Conservation (phyloP, 2,797 vertebrate genomes). For the Gambelia wislizenii region DNA sequence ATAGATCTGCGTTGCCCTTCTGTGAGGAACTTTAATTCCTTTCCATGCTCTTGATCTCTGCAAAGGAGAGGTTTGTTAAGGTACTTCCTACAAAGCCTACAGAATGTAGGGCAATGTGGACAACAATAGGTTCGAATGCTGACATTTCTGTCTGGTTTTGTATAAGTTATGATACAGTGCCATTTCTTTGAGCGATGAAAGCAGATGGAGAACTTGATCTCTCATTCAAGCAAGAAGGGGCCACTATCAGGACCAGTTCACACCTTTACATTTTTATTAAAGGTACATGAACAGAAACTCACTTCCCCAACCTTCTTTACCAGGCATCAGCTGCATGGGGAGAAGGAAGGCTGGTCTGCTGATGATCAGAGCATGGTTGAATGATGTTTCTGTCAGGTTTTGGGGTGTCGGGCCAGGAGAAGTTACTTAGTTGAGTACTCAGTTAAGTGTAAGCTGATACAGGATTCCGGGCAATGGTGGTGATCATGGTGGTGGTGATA, state of each 20-base stretch:
- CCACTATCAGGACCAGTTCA: not conserved
- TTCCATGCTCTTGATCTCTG: slow-evolving; percentile 22
- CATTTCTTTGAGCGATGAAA: not conserved
- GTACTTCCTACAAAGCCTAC: not conserved
- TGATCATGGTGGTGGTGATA: too few relatives aligned
- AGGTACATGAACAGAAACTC: too few relatives aligned
- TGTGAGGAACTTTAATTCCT: slow-evolving; percentile 39
- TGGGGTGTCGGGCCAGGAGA: too few relatives aligned
- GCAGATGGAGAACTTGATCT: fast-evolving
- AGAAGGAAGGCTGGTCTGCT: too few relatives aligned
- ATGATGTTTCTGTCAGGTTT: too few relatives aligned
- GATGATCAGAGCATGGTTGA: too few relatives aligned
- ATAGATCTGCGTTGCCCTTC: not conserved
- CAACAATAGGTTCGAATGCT: not conserved
- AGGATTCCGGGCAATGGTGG: too few relatives aligned
- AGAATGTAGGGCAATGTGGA: not conserved
- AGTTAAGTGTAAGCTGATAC: too few relatives aligned
- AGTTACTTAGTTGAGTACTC: too few relatives aligned
- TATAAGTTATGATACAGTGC: not conserved
- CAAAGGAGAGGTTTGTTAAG: slow-evolving; percentile 20
- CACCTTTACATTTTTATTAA: not conserved
- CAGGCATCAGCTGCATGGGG: too few relatives aligned
- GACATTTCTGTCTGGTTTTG: not conserved
- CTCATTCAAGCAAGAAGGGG: not conserved
- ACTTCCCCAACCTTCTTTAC: too few relatives aligned